Evolutionary conservation across 2,888 invertebrate genomes (phyloP).

Genomic region (Drosophila lacicola): DNA sequence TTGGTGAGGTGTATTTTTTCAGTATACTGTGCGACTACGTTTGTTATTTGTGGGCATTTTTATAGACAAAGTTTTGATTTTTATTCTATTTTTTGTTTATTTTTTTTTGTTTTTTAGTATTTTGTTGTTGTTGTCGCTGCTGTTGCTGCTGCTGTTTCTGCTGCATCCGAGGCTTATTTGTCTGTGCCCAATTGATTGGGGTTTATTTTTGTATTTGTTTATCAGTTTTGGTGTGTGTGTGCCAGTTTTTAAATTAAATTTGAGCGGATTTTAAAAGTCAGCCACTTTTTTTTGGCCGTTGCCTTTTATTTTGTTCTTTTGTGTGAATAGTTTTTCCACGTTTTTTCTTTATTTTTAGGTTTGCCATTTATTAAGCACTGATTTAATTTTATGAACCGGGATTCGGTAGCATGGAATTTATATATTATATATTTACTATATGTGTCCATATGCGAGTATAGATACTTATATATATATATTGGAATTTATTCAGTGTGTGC

Average conservation of each 20-base stretch:
- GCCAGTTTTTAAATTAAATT: constrained; percentile 71
- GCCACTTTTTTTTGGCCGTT: constrained; percentile 20
- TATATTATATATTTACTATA: background rate
- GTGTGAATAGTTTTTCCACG: constrained; percentile 12
- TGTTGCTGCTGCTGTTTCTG: constrained; percentile 23
- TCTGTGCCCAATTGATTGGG: constrained; percentile 77
- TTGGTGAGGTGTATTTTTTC: constrained; percentile 3
- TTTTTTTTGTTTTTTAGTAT: constrained; percentile 15
- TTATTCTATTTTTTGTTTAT: constrained; percentile 33
- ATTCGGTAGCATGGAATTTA: background rate
- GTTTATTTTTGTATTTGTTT: constrained; percentile 54
- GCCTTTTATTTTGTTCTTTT: constrained; percentile 13
- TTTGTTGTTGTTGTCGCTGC: constrained; percentile 7
- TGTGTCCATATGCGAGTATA: no score
- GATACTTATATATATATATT: background rate
- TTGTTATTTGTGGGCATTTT: constrained; percentile 51
- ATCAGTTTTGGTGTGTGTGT: constrained; percentile 34
- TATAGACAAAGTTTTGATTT: constrained; percentile 42
- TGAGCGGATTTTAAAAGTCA: constrained; percentile 76
- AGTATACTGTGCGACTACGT: constrained; percentile 3
- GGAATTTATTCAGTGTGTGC: background rate
- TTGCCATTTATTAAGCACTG: constrained; percentile 44
- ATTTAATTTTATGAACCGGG: constrained; percentile 52
- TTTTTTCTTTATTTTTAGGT: constrained; percentile 7
- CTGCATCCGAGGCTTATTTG: constrained; percentile 64